Evolutionary conservation across 2,888 invertebrate genomes (phyloP).

Genomic region (Megaustenia siamemsis): DNA sequence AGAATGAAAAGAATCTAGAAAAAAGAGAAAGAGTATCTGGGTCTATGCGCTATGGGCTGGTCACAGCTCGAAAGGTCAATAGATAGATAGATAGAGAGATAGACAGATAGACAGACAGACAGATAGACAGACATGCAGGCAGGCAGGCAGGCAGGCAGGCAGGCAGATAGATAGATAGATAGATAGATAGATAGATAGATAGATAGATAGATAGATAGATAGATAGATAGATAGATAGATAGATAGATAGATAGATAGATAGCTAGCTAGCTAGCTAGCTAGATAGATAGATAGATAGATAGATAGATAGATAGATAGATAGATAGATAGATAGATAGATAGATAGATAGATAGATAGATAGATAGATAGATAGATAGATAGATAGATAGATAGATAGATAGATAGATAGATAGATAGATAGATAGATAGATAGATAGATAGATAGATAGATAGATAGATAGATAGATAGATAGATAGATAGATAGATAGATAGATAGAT

Average conservation of each 20-base stretch:
- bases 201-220: not conserved
- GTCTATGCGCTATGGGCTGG: too few species aligned
- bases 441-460: conserved; percentile 12
- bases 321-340: not conserved
- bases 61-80: not conserved
- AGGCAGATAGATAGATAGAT: not conserved
- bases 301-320: not conserved
- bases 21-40: too few species aligned
- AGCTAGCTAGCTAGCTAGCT: not conserved
- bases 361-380: conserved; percentile 3
- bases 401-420: conserved; percentile 19
- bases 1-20: too few species aligned
- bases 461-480: not conserved
- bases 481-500: not conserved
- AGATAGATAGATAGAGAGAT: not conserved
- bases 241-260: not conserved
- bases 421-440: not conserved
- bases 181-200: not conserved
- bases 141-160: not conserved
- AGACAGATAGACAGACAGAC: not conserved
- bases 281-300: not conserved
- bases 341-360: not conserved
- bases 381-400: conserved; percentile 16
- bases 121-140: not conserved
- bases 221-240: not conserved